phyloP scores from a whole-genome alignment of 2,888 invertebrate species.

The Pachycephus smyrnensis region DNA sequence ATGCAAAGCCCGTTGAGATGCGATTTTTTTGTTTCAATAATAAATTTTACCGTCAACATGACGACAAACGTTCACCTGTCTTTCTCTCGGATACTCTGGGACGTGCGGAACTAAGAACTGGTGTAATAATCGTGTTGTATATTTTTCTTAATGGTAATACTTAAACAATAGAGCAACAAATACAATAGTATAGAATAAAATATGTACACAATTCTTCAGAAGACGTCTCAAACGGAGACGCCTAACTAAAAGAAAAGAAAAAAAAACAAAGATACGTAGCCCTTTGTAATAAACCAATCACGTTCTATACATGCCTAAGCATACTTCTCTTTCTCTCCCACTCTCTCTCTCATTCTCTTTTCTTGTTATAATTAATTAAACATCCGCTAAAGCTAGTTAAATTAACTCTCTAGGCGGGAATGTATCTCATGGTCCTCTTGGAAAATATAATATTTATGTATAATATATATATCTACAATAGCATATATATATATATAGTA shows the following conservation, averaged over 20 bases:
- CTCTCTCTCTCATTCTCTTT: not conserved
- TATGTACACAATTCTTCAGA: constrained; percentile 50
- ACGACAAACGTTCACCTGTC: not conserved
- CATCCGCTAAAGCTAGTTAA: not conserved
- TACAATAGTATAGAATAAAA: constrained; percentile 50
- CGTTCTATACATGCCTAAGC: not conserved
- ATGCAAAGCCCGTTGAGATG: not conserved
- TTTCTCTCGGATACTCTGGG: not conserved
- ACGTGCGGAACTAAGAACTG: not conserved
- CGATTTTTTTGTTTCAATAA: not conserved
- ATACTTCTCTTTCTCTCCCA: not conserved
- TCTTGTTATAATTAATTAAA: not conserved
- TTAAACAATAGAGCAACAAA: constrained; percentile 61
- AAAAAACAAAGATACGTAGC: not conserved
- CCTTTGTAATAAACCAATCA: not conserved
- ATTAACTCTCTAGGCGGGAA: not conserved
- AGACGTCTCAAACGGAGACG: not conserved
- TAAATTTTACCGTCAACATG: not conserved
- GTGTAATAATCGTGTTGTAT: constrained; percentile 37
- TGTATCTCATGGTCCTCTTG: not conserved
- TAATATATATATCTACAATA: too few species aligned
- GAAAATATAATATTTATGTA: not conserved
- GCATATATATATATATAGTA: not conserved
- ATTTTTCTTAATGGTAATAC: constrained; percentile 54
- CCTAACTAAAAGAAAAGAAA: not conserved